Evolutionary conservation across 2,113 vertebrate genomes (phyloP).

Genomic region (Burhinus oedicnemus): DNA sequence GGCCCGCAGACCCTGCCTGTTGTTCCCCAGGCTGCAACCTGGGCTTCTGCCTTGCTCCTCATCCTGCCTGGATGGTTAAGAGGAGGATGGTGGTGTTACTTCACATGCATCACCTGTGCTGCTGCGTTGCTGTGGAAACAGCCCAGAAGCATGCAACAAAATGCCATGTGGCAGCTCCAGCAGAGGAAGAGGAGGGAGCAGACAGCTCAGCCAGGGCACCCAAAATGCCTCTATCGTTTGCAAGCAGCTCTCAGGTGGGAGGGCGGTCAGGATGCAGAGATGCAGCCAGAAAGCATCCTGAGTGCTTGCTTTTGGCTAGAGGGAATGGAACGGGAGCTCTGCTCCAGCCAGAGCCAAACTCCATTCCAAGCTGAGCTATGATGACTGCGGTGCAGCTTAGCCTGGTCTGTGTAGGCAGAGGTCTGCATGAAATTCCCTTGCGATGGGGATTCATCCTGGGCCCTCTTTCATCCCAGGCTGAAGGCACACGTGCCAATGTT

Average conservation of each 20-base stretch:
- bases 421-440: rapidly evolving
- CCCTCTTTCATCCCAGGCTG: background rate
- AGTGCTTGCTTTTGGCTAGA: background rate
- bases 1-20: background rate
- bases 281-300: background rate
- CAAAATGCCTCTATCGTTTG: background rate
- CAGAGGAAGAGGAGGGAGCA: background rate
- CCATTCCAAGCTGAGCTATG: background rate
- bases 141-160: background rate
- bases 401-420: background rate
- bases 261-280: background rate
- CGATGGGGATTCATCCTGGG: background rate
- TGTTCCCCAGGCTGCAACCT: background rate
- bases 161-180: background rate
- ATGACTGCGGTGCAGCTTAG: background rate
- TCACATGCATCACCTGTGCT: rapidly evolving
- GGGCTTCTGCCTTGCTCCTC: background rate
- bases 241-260: background rate
- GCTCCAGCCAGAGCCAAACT: background rate
- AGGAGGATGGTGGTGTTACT: background rate
- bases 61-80: background rate
- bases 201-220: background rate
- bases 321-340: background rate
- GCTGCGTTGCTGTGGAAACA: background rate
- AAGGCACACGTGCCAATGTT: rapidly evolving